Base-by-base conservation (phyloP, 1,140 invertebrate species). In the Ips nitidus region DNA sequence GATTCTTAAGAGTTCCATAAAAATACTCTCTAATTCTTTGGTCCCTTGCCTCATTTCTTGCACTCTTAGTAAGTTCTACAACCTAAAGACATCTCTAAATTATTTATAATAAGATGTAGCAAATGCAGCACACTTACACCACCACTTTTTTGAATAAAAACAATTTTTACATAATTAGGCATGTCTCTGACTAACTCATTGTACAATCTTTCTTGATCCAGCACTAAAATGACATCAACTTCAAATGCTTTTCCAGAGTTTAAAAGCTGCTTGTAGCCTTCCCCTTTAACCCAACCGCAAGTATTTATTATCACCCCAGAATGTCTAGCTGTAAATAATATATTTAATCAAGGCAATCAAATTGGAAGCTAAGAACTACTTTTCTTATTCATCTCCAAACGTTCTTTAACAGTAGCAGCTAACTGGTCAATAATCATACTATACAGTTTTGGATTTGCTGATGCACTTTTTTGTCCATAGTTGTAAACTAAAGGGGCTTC, bases 221-320 rank as follows among this genome's bases (percentile, higher is more conserved):
- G 79, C 0, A 99, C 97, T 69, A 99, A 84, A 75, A 99, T 94
- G 0, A 97, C 90, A 80, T 98, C 94, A 1, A 97, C 94, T 85
- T 98, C 94, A 83, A 99, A 99, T 3, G 92, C 92, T 77, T 94
- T 89, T 0, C 95, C 94, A 3, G 94, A 90, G 76, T 97, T 93
- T 5, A 90, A 88, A 6, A 95, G 78, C 52, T 91, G 84, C 76
- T 90, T 90, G 78, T 95, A 97, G 0, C 94, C 95, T 4, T 89
- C 90, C 1, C 88, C 92, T 83, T 97, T 95, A 0, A 98, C 89
- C 96, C 96, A 99, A 1, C 97, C 97, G 78, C 95, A 97, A 0
- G 98, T 99, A 79, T 99, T 99, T 59, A 99, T 97, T 43, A 99
- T 90, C 1, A 95, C 91, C n/a, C 98, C 98, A 41, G 95, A 97